Percentiles rank a stretch among this genome's conserved stretches.
Conservation (phyloP, 2,113 vertebrate species). For the Microcebus tavaratra region DNA sequence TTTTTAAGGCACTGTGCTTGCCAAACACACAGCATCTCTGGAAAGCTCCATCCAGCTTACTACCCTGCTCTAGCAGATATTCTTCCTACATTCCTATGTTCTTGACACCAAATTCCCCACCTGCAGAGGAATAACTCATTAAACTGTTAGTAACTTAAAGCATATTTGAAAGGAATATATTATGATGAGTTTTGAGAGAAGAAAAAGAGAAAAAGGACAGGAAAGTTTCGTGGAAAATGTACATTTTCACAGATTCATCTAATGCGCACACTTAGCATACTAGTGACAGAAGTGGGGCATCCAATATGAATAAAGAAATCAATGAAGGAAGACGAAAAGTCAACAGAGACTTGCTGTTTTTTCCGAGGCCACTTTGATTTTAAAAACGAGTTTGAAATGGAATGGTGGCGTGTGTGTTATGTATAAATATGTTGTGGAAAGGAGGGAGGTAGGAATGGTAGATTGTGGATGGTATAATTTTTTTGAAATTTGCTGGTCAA, state of each 20-base stretch:
- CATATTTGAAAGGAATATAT: not conserved
- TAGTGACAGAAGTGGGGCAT: not conserved
- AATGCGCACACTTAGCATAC: not conserved
- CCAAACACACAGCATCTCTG: not conserved
- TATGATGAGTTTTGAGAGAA: not conserved
- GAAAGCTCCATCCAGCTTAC: not conserved
- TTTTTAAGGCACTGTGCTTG: not conserved
- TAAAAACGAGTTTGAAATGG: not conserved
- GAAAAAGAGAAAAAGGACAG: not conserved
- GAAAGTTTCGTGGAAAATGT: not conserved
- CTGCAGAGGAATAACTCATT: not conserved
- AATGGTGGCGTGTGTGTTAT: not conserved
- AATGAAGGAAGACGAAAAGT: not conserved
- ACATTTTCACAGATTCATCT: not conserved
- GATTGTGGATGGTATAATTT: not conserved
- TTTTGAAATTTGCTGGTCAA: not conserved
- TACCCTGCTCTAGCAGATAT: not conserved
- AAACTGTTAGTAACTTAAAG: not conserved
- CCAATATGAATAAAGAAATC: not conserved
- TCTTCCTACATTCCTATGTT: not conserved
- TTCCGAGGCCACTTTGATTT: not conserved
- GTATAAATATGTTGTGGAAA: not conserved
- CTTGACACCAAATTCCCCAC: not conserved
- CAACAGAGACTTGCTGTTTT: not conserved
- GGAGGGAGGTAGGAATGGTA: not conserved